Evolutionary conservation across 2,113 vertebrate species (phyloP), one percentile per base, ranked within the genome.

Genomic region (Trochalopteron elliotii): DNA sequence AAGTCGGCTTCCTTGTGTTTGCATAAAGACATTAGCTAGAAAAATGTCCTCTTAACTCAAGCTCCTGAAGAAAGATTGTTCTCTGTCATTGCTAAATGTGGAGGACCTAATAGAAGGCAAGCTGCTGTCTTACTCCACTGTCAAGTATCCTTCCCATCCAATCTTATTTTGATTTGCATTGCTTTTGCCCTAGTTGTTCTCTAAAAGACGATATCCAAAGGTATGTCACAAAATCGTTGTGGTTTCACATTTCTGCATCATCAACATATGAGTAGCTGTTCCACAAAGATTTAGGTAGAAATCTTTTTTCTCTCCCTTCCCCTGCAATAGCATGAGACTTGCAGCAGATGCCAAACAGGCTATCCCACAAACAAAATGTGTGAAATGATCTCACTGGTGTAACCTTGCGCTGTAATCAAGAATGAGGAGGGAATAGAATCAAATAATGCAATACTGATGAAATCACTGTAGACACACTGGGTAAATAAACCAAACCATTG

Each of bases 151-250:
- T 95, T 93, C 33, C 70, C 44, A 40, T 93, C 87, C 71, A 74
- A 67, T 94, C 64, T 84, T 61, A 65, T 15, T 83, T 68, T 10
- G 21, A 91, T 89, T 90, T 65, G 49, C 75, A 81, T 71, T 83
- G 11, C 23, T 60, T 94, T 95, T 93, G 30, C 35, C 44, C 30
- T 30, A 4, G 4, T 68, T 91, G 89, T 68, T 90, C 74, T 83
- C 84, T 95, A 90, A 61, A 91, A 80, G 64, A 64, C 13, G 12
- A 82, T 91, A 63, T 71, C 83, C 90, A 92, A 95, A 84, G 60
- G 59, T 21, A 50, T 0, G 0, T 64, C 49, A 37, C 37, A 81
- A 88, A 97, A 90, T 22, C 85, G 52, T 74, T 89, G 64, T 89
- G 57, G 59, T 78, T 71, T 47, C 35, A 55, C 10, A 13, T 12